A percentile compares a stretch with the other conserved stretches of the same genome.
These are phyloP conservation scores for Lontra canadensis DNA, from an alignment of 2,113 vertebrate genomes.

Conservation along the genomic window DNA sequence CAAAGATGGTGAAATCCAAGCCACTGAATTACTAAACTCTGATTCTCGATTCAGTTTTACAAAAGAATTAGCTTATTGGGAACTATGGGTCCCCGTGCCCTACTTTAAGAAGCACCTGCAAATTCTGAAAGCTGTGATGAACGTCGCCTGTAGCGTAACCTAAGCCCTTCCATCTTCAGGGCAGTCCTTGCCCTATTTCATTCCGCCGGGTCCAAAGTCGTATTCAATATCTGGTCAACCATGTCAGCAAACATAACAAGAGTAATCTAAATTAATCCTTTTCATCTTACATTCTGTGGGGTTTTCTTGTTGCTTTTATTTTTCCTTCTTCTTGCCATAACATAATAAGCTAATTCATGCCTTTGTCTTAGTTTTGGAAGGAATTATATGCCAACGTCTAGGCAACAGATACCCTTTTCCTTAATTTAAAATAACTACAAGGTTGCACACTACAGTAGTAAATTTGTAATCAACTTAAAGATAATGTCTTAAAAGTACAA, in stretches of 20 bases:
- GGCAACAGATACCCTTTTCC: slow-evolving; percentile 78
- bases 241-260: not conserved
- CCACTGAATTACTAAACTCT: slow-evolving; percentile 15
- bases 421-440: slow-evolving; percentile 84
- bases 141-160: slow-evolving; percentile 17
- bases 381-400: slow-evolving; percentile 79
- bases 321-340: slow-evolving; percentile 80
- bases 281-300: not conserved
- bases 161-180: slow-evolving; percentile 46
- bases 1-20: slow-evolving; percentile 48
- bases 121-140: not conserved
- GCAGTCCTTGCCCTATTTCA: not conserved
- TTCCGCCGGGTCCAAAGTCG: not conserved
- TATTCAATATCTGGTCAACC: not conserved
- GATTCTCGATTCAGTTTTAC: not conserved
- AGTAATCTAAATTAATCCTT: slow-evolving; percentile 35
- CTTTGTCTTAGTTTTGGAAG: slow-evolving; percentile 81
- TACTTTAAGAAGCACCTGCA: slow-evolving; percentile 53
- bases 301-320: not conserved
- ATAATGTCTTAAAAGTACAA: slow-evolving; percentile 80
- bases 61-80: slow-evolving; percentile 55
- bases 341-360: slow-evolving; percentile 83
- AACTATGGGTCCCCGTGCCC: not conserved
- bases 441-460: slow-evolving; percentile 74
- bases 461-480: slow-evolving; percentile 83